phyloP scores from a whole-genome alignment of 2,113 vertebrate species.

The Corvus hawaiiensis region DNA sequence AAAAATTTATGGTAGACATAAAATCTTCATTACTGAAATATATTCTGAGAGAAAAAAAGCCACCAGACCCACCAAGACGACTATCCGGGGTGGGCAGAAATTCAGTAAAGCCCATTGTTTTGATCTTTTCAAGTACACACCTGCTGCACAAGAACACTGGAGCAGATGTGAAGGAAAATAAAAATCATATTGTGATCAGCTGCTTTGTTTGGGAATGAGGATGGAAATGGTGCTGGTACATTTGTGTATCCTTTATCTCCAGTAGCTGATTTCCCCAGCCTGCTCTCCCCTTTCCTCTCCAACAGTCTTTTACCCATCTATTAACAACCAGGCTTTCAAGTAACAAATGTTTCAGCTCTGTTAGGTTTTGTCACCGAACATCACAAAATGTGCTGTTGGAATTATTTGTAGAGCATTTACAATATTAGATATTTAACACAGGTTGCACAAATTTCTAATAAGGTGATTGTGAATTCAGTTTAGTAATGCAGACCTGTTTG shows the following conservation, averaged over 20 bases:
- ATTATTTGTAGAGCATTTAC: neutral
- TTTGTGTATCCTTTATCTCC: conserved; percentile 12
- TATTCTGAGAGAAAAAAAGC: neutral
- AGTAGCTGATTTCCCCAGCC: neutral
- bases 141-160: neutral
- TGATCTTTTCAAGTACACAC: neutral
- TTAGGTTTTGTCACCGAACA: neutral
- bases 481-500: neutral
- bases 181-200: neutral
- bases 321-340: neutral
- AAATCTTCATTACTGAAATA: neutral
- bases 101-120: neutral
- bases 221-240: neutral
- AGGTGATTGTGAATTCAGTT: neutral
- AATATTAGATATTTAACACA: neutral
- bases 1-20: neutral
- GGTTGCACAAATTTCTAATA: neutral
- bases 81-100: neutral
- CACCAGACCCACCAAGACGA: neutral
- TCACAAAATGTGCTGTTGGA: neutral
- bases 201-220: neutral
- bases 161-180: conserved; percentile 7
- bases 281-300: neutral
- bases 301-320: neutral
- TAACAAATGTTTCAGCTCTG: neutral